Evolutionary conservation across 2,888 invertebrate species (phyloP), one percentile per base, ranked within the genome.

Genomic region (Choreutis nemorana): DNA sequence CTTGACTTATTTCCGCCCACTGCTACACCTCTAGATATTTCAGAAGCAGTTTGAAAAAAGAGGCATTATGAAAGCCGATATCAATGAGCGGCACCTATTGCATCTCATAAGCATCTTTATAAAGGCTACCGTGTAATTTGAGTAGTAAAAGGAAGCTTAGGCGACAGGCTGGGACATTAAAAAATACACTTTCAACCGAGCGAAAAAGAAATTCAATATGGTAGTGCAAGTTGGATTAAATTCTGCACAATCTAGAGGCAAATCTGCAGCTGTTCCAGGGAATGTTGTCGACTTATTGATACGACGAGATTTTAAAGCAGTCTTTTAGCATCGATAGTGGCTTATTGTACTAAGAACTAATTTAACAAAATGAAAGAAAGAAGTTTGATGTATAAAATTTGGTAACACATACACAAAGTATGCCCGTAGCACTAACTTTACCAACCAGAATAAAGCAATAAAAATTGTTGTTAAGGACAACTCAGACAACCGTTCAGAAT

Each of bases 51-150:
- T 31, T 31, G 33, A 40, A 58, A 60, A 53, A 48, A 53, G 36
- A 37, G 32, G 42, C 44, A 43, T 36, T 40, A 37, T 45, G 61
- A 55, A 65, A 63, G 54, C 50, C 50, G 61, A 68, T 61, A 59
- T 52, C 52, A 61, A 56, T 50, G 45, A 52, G 43, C 49, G 46
- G 57, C 58, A 65, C 55, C 56, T 60, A 56, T 44, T 44, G 45
- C 54, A 39, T 55, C 41, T 51, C 54, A 65, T 54, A 60, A 53
- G 57, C 65, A 56, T 44, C 51, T 53, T 51, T 52, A 57, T 61
- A 66, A 65, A 68, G 49, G 63, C 75, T 73, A 73, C 77, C 64
- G 59, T 70, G 78, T 65, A 78, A 78, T 61, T 53, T 40, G 75
- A 78, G 65, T 39, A 42, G 51, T 50, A 51, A 26, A 65, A 63